Conservation (phyloP, 2,888 invertebrate species). For the Epinotia demarniana region DNA sequence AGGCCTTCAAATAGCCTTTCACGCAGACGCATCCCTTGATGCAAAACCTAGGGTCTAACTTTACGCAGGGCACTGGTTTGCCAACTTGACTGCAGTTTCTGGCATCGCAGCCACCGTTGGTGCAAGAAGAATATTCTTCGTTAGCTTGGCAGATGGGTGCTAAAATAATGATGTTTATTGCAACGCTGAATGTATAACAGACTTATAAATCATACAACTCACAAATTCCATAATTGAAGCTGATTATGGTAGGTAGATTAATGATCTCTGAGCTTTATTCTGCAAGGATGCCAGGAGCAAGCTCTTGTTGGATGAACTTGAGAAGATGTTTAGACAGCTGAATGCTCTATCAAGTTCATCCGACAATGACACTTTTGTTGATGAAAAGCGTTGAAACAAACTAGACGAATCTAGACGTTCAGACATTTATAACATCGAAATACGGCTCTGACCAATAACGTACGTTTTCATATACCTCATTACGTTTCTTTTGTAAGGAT, state of each 20-base stretch:
- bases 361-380: too few relatives aligned
- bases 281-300: not conserved
- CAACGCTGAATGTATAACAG: too few relatives aligned
- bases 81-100: constrained; percentile 59
- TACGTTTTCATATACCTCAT: too few relatives aligned
- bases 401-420: too few relatives aligned
- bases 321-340: too few relatives aligned
- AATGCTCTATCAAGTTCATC: too few relatives aligned
- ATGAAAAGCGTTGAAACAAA: too few relatives aligned
- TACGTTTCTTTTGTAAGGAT: not conserved
- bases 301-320: too few relatives aligned
- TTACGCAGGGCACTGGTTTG: constrained; percentile 52
- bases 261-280: constrained; percentile 52
- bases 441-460: too few relatives aligned
- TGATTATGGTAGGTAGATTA: too few relatives aligned
- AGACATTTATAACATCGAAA: not conserved
- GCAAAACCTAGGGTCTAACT: constrained; percentile 51
- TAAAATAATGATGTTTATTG: not conserved
- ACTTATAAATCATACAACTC: too few relatives aligned
- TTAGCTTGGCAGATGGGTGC: constrained; percentile 14
- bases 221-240: too few relatives aligned
- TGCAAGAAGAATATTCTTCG: constrained; percentile 51
- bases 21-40: constrained; percentile 59
- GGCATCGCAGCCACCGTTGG: constrained; percentile 56
- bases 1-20: constrained; percentile 53